Evolutionary conservation across 2,888 invertebrate genomes (phyloP), one percentile per base, ranked within the genome.

Genomic region (Phorcus lineatus): DNA sequence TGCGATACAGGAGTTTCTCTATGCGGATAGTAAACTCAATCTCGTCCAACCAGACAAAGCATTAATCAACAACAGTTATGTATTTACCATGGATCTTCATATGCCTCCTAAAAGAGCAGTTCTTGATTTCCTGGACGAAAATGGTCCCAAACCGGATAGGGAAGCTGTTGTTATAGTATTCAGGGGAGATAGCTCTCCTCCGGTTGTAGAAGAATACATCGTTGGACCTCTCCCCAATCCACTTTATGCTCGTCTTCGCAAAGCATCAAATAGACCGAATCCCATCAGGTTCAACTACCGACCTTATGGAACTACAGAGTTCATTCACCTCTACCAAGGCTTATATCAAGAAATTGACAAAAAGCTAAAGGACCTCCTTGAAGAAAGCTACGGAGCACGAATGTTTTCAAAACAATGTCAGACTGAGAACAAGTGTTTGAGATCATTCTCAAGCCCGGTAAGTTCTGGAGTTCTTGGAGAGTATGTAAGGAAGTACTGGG

Each of bases 181-280:
- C 78, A 83, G 90, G n/a, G 90, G 90, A 17, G 89, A 90, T 79
- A 74, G 77, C 66, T 19, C 75, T 11, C 85, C 82, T 16, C 86
- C 88, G 0, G 84, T 86, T n/a, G 85, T 89, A 3, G 86, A 89
- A 75, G 90, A 91, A 82, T 88, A 87, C 54, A 28, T 74, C 9
- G 85, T 88, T 0, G 87, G 88, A 11, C 88, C 88, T 16, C 79
- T 90, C 19, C 88, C 88, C 0, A 83, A 87, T 3, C 88, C 88
- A 7, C 81, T 74, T 0, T 22, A 74, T n/a, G 70, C 62, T 40
- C 74, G 81, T 24, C 81, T 84, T 16, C 76, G 81, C 7, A 54
- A 75, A n/a, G 77, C 80, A 2, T 77, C 54, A 17, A 40, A 28
- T 16, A 70, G 79, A 47, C 66, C 54, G 28, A 78, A 78, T n/a